phyloP scores from a whole-genome alignment of 2,113 vertebrate genomes.

The Gallinago jamesoni region DNA sequence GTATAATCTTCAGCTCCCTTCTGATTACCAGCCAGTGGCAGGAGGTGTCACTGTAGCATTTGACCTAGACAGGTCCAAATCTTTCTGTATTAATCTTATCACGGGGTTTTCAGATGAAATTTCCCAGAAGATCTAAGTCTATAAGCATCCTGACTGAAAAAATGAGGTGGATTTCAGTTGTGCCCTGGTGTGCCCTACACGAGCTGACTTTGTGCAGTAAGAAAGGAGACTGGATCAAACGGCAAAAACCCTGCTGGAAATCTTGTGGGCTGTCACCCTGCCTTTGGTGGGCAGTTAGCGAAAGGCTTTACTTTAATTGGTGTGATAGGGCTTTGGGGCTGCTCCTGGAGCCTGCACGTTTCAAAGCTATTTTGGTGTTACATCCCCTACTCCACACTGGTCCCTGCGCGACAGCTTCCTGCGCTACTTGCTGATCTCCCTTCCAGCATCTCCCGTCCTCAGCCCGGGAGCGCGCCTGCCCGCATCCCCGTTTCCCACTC shows the following conservation, averaged over 20 bases:
- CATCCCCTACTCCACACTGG: rapidly evolving
- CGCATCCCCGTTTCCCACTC: not conserved
- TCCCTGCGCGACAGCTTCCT: not conserved
- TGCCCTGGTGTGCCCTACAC: rapidly evolving
- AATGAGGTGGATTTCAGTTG: rapidly evolving
- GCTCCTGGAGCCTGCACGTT: not conserved
- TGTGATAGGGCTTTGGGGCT: not conserved
- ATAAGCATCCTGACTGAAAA: not conserved
- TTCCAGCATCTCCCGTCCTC: rapidly evolving
- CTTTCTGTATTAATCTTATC: not conserved
- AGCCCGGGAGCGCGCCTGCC: rapidly evolving
- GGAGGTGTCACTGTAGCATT: not conserved
- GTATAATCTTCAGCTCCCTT: not conserved
- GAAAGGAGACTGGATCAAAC: not conserved
- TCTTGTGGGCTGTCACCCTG: not conserved
- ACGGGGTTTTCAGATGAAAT: not conserved
- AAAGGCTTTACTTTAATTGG: not conserved
- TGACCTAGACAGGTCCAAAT: not conserved
- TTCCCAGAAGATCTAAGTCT: not conserved
- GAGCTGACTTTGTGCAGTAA: not conserved
- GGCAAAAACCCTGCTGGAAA: not conserved
- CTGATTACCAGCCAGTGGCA: not conserved
- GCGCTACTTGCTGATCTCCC: rapidly evolving
- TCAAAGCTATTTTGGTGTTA: not conserved
- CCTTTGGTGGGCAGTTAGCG: not conserved